A percentile compares a stretch with the other conserved stretches of the same genome.
Conservation (phyloP, 2,888 invertebrate genomes). For the Drosophila merina region DNA sequence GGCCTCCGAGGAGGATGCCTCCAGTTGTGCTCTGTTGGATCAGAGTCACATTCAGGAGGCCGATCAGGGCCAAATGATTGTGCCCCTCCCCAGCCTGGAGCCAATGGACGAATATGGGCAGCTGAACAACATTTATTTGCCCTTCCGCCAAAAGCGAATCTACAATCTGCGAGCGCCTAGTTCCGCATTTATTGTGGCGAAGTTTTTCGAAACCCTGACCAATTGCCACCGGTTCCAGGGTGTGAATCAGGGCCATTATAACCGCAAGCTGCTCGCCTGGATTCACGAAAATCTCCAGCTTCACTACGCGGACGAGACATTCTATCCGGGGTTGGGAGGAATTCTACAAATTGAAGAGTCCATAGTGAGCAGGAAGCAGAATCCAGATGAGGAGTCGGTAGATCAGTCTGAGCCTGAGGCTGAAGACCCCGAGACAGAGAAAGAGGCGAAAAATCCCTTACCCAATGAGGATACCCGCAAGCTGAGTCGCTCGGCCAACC, state of each 20-base stretch:
- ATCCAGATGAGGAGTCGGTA: not conserved
- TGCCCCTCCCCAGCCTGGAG: constrained; percentile 80
- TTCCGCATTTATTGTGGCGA: constrained; percentile 78
- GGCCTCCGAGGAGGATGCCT: constrained; percentile 47
- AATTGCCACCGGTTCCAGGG: constrained; percentile 80
- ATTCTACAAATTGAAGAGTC: constrained; percentile 77
- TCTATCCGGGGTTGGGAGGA: constrained; percentile 83
- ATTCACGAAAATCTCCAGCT: constrained; percentile 73
- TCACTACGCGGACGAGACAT: constrained; percentile 79
- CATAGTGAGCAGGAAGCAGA: not conserved
- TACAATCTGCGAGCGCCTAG: constrained; percentile 76
- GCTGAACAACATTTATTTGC: constrained; percentile 81
- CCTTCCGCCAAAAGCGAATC: constrained; percentile 78
- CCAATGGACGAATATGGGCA: constrained; percentile 62
- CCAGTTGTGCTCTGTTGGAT: constrained; percentile 76
- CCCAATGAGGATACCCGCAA: constrained; percentile 2
- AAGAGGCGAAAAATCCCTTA: not conserved
- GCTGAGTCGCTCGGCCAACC: constrained; percentile 7
- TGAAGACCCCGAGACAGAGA: not conserved
- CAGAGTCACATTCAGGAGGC: constrained; percentile 56
- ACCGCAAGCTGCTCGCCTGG: constrained; percentile 79
- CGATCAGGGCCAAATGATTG: constrained; percentile 76
- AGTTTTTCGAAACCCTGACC: constrained; percentile 78
- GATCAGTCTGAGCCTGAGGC: not conserved
- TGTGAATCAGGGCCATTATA: constrained; percentile 70